Evolutionary conservation across 2,888 invertebrate species (phyloP), one percentile per base, ranked within the genome.

Genomic region (Koerneria pararmatus): DNA sequence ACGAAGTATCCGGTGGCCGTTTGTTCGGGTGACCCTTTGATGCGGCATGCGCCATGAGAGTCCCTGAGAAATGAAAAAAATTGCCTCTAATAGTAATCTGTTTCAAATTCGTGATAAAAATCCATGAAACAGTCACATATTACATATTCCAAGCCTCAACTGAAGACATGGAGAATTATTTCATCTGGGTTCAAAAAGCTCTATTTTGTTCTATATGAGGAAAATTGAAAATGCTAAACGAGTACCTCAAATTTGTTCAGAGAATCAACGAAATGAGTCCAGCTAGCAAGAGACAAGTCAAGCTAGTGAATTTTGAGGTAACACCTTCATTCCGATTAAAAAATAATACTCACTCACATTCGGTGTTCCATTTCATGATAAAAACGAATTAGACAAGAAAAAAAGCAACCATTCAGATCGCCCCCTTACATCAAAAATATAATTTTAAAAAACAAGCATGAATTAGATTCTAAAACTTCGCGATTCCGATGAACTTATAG

Each of bases 1-100:
- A 64, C 64, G 24, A 64, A 64, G 56, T 41, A 64, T 31, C 41
- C 29, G 37, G 49, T 48, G n/a, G 64, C 64, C 0, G 64, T 54
- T 6, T 5, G 35, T 19, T 64, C 64, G 0, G 64, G n/a, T 0
- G 64, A 64, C 1, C 64, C 54, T n/a, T n/a, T n/a, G 32, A 64
- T 56, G 19, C 56, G 54, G 32, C 64, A 64, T 2, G 54, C 64
- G 29, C 64, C 64, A n/a, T 64, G 64, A 6, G 54, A 31, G 11
- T 64, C 64, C n/a, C n/a, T n/a, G n/a, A n/a, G n/a, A n/a, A n/a
- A n/a, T n/a, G n/a, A n/a, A n/a, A n/a, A n/a, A n/a, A n/a, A n/a
- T n/a, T n/a, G n/a, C n/a, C n/a, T n/a, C n/a, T n/a, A n/a, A n/a
- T n/a, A n/a, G n/a, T n/a, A n/a, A n/a, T n/a, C n/a, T n/a, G n/a